Evolutionary conservation across 2,888 invertebrate genomes (phyloP).

Genomic region (Sthenelais limicola): DNA sequence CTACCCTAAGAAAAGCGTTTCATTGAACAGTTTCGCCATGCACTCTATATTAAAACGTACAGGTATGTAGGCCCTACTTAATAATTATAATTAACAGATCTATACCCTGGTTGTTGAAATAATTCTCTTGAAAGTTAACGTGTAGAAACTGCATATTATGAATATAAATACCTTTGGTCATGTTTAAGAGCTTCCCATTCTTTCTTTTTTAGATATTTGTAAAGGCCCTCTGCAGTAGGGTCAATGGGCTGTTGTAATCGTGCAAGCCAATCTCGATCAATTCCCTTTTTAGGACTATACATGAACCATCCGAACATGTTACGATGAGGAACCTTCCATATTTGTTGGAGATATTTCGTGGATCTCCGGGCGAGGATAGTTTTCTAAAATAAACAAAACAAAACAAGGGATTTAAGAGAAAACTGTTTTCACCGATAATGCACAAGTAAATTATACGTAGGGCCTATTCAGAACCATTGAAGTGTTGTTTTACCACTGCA

Average conservation of each 20-base stretch:
- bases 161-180: slow-evolving; percentile 50
- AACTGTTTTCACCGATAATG: too few relatives aligned
- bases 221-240: slow-evolving; percentile 39
- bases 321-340: neutral
- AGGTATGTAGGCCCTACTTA: too few relatives aligned
- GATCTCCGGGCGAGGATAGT: neutral
- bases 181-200: slow-evolving; percentile 42
- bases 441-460: too few relatives aligned
- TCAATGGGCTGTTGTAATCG: slow-evolving; percentile 51
- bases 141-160: too few relatives aligned
- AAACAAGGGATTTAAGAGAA: too few relatives aligned
- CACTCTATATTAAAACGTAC: neutral
- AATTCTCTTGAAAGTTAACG: too few relatives aligned
- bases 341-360: neutral
- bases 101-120: too few relatives aligned
- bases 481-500: too few relatives aligned
- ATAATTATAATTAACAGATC: too few relatives aligned
- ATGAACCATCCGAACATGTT: slow-evolving; percentile 34
- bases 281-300: slow-evolving; percentile 44
- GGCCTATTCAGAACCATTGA: too few relatives aligned
- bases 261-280: slow-evolving; percentile 46
- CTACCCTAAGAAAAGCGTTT: neutral
- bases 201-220: slow-evolving; percentile 47
- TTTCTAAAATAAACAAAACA: neutral
- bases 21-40: neutral